Evolutionary conservation across 2,888 invertebrate species (phyloP), one percentile per base, ranked within the genome.

Genomic region (Chesias legatella): DNA sequence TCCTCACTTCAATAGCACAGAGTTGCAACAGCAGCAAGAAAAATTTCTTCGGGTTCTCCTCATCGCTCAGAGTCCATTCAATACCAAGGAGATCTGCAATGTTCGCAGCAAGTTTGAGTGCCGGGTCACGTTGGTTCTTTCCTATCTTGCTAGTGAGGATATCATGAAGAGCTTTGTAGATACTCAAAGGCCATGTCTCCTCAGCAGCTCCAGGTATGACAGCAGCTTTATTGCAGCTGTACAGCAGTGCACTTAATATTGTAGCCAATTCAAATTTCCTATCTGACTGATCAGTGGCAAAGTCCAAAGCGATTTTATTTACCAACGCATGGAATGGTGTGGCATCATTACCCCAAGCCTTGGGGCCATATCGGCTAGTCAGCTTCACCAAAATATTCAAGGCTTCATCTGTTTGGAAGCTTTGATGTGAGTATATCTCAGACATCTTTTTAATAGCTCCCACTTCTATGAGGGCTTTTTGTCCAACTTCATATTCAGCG

Each of bases 1-100:
- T 97, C 64, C 97, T 91, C 1, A 98, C 94, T 90, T 98, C 98
- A 67, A 98, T 95, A 33, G 96, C 95, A 59, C 95, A 93, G 40
- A 98, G 84, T 72, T 98, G 97, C 40, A 97, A 91, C 11, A 95
- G 76, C 7, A 97, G 80, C 10, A 97, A 84, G 60, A 97, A 92
- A 64, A 96, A 94, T 64, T 95, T 93, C 78, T 95, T 94, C 40
- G 95, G 95, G 55, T 91, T 90, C 46, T 94, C 93, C 55, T 94
- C 94, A 73, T 95, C 94, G 60, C 90, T 91, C 52, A 96, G 85
- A 38, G 94, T 91, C 96, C 96, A 97, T 53, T 95, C 95, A 13
- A 95, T 91, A 10, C 97, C 96, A 10, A 96, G 85, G 0, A 95
- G 83, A 56, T 96, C 94, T 43, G 97, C 86, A 66, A 94, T 92